These are phyloP conservation scores for Mesorhabditis belari DNA, from an alignment of 2,888 invertebrate genomes.

Conservation along the genomic window DNA sequence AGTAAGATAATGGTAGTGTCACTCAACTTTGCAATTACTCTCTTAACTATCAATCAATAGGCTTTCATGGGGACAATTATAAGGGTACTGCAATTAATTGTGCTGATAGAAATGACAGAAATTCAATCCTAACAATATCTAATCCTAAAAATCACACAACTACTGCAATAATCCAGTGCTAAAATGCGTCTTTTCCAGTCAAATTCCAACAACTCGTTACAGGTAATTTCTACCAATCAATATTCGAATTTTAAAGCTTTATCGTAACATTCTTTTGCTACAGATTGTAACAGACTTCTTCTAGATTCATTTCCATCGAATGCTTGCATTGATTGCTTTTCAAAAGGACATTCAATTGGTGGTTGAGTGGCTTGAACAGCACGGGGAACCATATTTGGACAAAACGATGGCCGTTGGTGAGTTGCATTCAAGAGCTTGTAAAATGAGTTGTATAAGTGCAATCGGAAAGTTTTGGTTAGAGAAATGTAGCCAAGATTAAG, in stretches of 20 bases:
- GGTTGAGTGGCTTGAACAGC: constrained; percentile 47
- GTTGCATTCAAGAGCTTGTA: no score
- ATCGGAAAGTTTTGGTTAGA: no score
- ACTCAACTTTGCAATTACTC: background rate
- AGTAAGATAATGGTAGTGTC: background rate
- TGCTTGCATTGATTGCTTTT: constrained; percentile 31
- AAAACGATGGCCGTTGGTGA: constrained; percentile 41
- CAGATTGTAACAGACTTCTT: background rate
- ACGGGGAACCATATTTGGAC: constrained; percentile 47
- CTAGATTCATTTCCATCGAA: constrained; percentile 19
- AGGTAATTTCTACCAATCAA: no score
- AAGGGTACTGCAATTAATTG: background rate
- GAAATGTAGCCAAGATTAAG: no score
- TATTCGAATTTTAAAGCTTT: background rate
- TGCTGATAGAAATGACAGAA: no score
- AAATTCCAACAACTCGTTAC: no score
- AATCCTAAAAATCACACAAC: no score
- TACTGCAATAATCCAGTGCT: no score
- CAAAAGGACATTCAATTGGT: constrained; percentile 37
- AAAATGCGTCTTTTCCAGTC: no score
- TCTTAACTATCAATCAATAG: background rate
- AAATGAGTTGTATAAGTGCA: no score
- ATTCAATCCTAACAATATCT: no score
- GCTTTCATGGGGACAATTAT: no score
- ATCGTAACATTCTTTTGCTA: background rate